These are phyloP conservation scores for Propithecus coquereli DNA, from an alignment of 2,113 vertebrate species.

Conservation along the genomic window DNA sequence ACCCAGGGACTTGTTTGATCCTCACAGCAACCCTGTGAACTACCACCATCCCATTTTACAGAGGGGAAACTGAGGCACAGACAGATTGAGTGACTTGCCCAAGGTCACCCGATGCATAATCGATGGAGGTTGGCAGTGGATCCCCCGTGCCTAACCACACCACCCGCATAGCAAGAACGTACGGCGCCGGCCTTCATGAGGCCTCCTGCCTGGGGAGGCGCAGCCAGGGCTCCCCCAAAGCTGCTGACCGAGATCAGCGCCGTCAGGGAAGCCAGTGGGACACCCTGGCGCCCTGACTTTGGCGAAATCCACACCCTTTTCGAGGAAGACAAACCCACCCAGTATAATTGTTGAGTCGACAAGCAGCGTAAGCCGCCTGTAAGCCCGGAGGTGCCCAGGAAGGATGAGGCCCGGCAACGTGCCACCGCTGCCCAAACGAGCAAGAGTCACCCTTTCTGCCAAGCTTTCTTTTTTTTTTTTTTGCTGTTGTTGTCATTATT, in stretches of 20 bases:
- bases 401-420: background rate
- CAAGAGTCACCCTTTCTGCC: background rate
- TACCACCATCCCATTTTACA: background rate
- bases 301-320: constrained; percentile 26
- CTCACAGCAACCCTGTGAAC: background rate
- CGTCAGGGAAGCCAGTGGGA: background rate
- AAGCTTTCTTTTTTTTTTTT: background rate
- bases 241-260: background rate
- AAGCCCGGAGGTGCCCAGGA: constrained; percentile 11
- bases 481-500: background rate
- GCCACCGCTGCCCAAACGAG: background rate
- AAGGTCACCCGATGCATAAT: background rate
- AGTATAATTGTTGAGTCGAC: constrained; percentile 49
- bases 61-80: background rate
- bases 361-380: background rate
- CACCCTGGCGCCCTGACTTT: constrained; percentile 14
- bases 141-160: background rate
- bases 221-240: background rate
- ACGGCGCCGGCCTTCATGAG: background rate
- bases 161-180: fast-evolving
- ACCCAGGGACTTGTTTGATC: background rate
- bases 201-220: background rate
- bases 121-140: too few relatives aligned
- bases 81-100: background rate
- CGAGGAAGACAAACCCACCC: constrained; percentile 40